Conservation (phyloP, 2,888 invertebrate species). For the Eupsilia transversa region DNA sequence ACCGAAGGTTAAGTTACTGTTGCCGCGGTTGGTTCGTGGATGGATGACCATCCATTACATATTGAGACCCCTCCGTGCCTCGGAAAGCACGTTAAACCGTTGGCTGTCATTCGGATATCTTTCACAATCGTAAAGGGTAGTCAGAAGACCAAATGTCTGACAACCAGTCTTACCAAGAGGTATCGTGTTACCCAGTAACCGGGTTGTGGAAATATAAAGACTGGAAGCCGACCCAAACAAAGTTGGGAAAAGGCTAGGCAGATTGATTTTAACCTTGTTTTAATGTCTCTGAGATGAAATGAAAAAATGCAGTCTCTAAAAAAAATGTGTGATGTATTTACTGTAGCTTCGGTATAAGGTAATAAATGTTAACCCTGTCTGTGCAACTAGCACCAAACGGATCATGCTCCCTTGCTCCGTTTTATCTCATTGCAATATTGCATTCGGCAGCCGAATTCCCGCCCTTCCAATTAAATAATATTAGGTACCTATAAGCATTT, state of each 20-base stretch:
- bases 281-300: background rate
- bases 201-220: background rate
- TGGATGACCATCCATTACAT: too few species aligned
- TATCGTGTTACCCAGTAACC: background rate
- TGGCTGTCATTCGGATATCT: too few species aligned
- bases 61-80: too few species aligned
- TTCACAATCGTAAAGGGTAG: too few species aligned
- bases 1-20: too few species aligned
- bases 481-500: background rate
- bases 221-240: background rate
- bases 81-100: too few species aligned
- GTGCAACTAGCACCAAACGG: background rate
- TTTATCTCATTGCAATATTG: conserved; percentile 7
- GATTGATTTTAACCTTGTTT: background rate
- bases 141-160: too few species aligned
- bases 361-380: background rate
- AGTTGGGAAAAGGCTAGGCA: background rate
- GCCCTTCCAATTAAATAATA: background rate
- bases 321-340: background rate
- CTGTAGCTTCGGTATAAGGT: background rate
- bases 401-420: background rate
- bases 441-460: background rate
- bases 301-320: background rate
- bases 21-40: too few species aligned
- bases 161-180: too few species aligned